Evolutionary conservation across 2,888 invertebrate genomes (phyloP).

Genomic region (Dynastes hyllus): DNA sequence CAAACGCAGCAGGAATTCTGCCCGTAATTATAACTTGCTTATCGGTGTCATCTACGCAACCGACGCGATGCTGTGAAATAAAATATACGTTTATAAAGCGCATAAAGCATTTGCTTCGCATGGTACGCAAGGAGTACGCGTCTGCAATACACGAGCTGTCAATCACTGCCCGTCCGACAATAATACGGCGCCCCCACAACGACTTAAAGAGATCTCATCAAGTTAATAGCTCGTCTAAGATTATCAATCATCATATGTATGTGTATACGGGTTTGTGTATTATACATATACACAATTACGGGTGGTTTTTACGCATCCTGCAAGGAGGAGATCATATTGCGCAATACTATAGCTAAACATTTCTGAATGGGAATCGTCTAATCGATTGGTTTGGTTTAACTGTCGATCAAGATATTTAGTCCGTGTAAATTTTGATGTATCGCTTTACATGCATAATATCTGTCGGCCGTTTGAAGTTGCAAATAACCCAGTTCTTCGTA

Average conservation of each 20-base stretch:
- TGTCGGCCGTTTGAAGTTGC: too few relatives aligned
- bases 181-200: conserved; percentile 57
- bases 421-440: conserved; percentile 1
- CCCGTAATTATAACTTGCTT: conserved; percentile 45
- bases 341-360: background rate
- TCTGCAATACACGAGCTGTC: conserved; percentile 48
- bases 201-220: conserved; percentile 55
- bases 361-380: conserved; percentile 8
- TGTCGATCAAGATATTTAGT: conserved; percentile 1
- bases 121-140: background rate
- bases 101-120: conserved; percentile 3
- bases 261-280: background rate
- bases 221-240: conserved; percentile 59
- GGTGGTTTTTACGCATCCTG: conserved; percentile 44
- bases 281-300: background rate
- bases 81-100: conserved; percentile 3
- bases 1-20: conserved; percentile 43
- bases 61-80: conserved; percentile 32
- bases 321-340: conserved; percentile 26
- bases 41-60: conserved; percentile 43
- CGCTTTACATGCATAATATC: too few relatives aligned
- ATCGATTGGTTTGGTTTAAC: background rate
- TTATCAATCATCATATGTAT: conserved; percentile 59
- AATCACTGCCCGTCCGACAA: conserved; percentile 51
- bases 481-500: too few relatives aligned